Conservation (phyloP, 1,140 invertebrate genomes). For the Pseudomyrmex dendroicus region DNA sequence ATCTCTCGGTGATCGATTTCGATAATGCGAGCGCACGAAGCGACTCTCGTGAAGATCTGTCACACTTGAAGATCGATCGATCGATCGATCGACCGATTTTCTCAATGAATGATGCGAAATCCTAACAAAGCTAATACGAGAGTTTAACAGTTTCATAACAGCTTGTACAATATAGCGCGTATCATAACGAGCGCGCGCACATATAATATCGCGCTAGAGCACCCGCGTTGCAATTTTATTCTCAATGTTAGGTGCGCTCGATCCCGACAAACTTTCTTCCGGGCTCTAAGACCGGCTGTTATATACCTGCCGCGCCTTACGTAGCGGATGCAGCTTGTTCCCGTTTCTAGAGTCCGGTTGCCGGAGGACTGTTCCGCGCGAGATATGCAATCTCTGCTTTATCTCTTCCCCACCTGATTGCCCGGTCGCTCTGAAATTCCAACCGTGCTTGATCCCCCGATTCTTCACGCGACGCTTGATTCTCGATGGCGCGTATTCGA, state of each 20-base stretch:
- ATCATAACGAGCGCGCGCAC: neutral
- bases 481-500: conserved; percentile 33
- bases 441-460: conserved; percentile 60
- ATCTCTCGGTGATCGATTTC: neutral
- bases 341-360: conserved; percentile 79
- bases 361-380: conserved; percentile 51
- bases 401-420: conserved; percentile 31
- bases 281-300: conserved; percentile 69
- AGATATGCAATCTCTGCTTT: conserved; percentile 69
- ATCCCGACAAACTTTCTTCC: conserved; percentile 71
- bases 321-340: conserved; percentile 79
- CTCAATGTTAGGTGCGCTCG: conserved; percentile 56
- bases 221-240: conserved; percentile 65
- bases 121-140: conserved; percentile 62
- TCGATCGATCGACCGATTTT: conserved; percentile 13
- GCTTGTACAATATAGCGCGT: neutral
- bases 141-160: too few species aligned
- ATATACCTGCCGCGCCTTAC: conserved; percentile 74
- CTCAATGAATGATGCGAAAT: neutral
- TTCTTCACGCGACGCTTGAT: conserved; percentile 50
- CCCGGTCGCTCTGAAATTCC: conserved; percentile 63
- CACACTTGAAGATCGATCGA: neutral
- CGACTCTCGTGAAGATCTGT: neutral
- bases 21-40: conserved; percentile 2
- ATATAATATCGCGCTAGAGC: conserved; percentile 18